Evolutionary conservation across 2,888 invertebrate species (phyloP).

Genomic region (Cactoblastis cactorum): DNA sequence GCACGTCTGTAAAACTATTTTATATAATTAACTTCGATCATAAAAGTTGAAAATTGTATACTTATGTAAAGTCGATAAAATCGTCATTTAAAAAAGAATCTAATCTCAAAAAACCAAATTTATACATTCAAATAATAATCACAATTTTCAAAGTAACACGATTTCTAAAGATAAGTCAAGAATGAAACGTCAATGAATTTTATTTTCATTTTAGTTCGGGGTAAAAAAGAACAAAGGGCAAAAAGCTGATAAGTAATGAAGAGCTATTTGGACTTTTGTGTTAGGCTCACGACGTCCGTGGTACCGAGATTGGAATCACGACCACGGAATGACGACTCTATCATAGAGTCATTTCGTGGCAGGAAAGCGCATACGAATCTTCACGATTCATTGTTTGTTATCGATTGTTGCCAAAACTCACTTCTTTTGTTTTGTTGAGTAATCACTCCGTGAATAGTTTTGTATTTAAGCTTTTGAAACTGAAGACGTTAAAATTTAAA

Average conservation of each 20-base stretch:
- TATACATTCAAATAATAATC: too few relatives aligned
- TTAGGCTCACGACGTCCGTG: slow-evolving; percentile 18
- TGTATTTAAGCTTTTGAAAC: not conserved
- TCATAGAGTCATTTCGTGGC: too few relatives aligned
- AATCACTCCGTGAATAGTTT: not conserved
- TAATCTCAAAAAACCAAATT: too few relatives aligned
- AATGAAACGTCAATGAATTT: not conserved
- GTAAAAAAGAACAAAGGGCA: slow-evolving; percentile 5
- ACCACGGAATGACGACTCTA: slow-evolving; percentile 18
- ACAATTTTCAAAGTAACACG: not conserved
- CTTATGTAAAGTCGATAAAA: too few relatives aligned
- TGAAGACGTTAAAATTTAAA: not conserved
- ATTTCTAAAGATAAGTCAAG: not conserved
- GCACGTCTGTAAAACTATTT: not conserved
- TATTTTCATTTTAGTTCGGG: not conserved
- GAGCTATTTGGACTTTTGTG: slow-evolving; percentile 20
- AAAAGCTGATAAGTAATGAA: slow-evolving; percentile 15
- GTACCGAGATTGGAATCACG: slow-evolving; percentile 36
- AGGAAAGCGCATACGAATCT: slow-evolving; percentile 8
- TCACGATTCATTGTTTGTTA: slow-evolving; percentile 6
- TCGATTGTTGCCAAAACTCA: slow-evolving; percentile 6
- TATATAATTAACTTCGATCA: too few relatives aligned
- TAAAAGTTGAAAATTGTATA: too few relatives aligned
- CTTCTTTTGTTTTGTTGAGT: slow-evolving; percentile 1
- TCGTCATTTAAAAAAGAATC: too few relatives aligned